These are phyloP conservation scores for Scaptomyza montana DNA, from an alignment of 1,140 invertebrate species.

Conservation along the genomic window DNA sequence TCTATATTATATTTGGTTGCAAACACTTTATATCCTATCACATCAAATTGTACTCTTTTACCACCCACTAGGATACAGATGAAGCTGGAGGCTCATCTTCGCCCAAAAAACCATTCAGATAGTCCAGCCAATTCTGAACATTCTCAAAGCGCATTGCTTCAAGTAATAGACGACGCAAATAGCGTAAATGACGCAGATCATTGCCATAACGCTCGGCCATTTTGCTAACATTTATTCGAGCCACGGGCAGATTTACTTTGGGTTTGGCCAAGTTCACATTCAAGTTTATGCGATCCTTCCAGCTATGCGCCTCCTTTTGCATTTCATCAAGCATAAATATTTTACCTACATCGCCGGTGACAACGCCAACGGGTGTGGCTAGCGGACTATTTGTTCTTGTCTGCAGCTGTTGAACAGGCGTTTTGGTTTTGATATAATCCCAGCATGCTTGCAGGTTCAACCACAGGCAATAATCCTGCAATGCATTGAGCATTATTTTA, in stretches of 20 bases:
- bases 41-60: background rate
- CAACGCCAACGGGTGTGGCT: slow-evolving; percentile 55
- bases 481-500: slow-evolving; percentile 40
- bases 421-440: slow-evolving; percentile 57
- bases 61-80: background rate
- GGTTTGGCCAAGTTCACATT: slow-evolving; percentile 49
- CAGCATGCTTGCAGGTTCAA: slow-evolving; percentile 51
- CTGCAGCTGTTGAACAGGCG: slow-evolving; percentile 49
- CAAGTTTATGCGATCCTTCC: slow-evolving; percentile 56
- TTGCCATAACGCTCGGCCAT: slow-evolving; percentile 52
- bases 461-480: slow-evolving; percentile 59
- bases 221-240: slow-evolving; percentile 40
- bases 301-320: slow-evolving; percentile 64
- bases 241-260: slow-evolving; percentile 60
- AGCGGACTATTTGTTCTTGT: slow-evolving; percentile 46
- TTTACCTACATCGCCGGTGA: slow-evolving; percentile 49
- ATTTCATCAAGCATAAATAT: slow-evolving; percentile 66
- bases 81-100: slow-evolving; percentile 40
- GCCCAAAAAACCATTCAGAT: slow-evolving; percentile 46
- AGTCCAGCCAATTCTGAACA: slow-evolving; percentile 55
- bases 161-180: slow-evolving; percentile 41
- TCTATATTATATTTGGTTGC: too few relatives aligned
- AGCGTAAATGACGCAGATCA: slow-evolving; percentile 54
- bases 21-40: too few relatives aligned
- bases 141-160: slow-evolving; percentile 28